Base-by-base conservation (phyloP, 2,797 vertebrate genomes). In the Oophaga sylvatica region DNA sequence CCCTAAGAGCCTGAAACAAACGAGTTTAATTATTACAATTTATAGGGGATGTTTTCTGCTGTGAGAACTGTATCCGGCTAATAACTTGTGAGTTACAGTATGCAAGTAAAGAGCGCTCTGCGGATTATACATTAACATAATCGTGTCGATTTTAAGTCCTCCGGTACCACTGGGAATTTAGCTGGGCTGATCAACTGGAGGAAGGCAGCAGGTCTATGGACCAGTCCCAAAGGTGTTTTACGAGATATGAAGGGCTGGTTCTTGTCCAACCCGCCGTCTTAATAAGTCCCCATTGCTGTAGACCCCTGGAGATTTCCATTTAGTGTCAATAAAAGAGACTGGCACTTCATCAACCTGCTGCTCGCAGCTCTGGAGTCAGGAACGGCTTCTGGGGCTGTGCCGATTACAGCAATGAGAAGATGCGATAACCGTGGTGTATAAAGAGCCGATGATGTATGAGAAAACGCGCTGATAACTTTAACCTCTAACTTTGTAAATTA, bases 1-100 rank as follows among this genome's bases (percentile, higher is more conserved):
- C 88, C 75, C 80, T 83, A 86, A 86, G 45, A 86, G 73, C 80
- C 73, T 56, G 57, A 83, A 89, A 89, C 84, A 89, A 89, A 89
- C 56, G 65, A 83, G 73, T 89, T 89, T 89, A 89, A 86, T 86
- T 89, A 86, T 86, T 83, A 85, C 88, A 89, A 86, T 89, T 86
- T 86, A 86, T 86, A 26, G 53, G 62, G 65, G 80, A 63, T 65
- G 59, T 35, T 31, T 62, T 86, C 71, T 75, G 48, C 79, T 78
- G 84, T 59, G 84, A 86, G 84, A 67, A 17, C 73, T 20, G 56
- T 48, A 83, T 86, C 88, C 41, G 45, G 31, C 71, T 86, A 79
- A 82, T 78, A 89, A 78, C 45, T 17, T 31, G 62, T 63, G 70
- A 48, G 60, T 89, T 79, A 81, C 62, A 29, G 56, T 16, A 73